Percentiles rank a stretch among this genome's conserved stretches.
Conservation (phyloP, 2,888 invertebrate genomes). For the Eumerus sabulonum region DNA sequence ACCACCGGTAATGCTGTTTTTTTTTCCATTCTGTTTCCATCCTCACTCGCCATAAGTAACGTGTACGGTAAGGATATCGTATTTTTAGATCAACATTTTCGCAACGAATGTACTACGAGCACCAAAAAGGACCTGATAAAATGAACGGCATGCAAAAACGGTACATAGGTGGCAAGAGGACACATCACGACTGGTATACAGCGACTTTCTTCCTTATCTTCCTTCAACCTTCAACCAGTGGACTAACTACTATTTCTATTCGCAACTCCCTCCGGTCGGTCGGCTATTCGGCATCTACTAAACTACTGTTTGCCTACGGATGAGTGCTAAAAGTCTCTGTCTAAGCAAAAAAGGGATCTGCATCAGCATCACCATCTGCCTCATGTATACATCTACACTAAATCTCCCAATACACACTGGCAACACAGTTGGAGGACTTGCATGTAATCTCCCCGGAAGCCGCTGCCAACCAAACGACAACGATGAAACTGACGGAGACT, state of each 20-base stretch:
- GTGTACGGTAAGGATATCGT: constrained; percentile 56
- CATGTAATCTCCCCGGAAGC: constrained; percentile 65
- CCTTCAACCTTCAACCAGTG: constrained; percentile 40
- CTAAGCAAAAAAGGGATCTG: constrained; percentile 61
- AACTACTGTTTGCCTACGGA: constrained; percentile 49
- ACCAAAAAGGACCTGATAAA: constrained; percentile 35
- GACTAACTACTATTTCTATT: constrained; percentile 49
- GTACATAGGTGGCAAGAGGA: constrained; percentile 63
- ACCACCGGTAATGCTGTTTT: constrained; percentile 5
- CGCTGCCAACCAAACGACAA: background rate
- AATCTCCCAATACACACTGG: background rate
- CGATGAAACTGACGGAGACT: background rate
- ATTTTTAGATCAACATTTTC: constrained; percentile 61
- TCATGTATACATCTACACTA: background rate
- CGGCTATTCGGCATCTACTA: constrained; percentile 10
- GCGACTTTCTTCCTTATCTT: constrained; percentile 54
- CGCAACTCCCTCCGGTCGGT: background rate
- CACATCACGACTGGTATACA: constrained; percentile 57
- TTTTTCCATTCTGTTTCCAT: background rate
- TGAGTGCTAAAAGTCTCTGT: constrained; percentile 60
- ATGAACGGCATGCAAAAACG: constrained; percentile 49
- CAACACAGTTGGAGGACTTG: constrained; percentile 43
- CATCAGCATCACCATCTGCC: constrained; percentile 44
- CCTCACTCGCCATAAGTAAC: no score
- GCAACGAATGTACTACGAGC: constrained; percentile 17